Percentiles rank a stretch among this genome's conserved stretches.
These are phyloP conservation scores for Temnothorax longispinosus DNA, from an alignment of 1,140 invertebrate genomes.

Conservation along the genomic window DNA sequence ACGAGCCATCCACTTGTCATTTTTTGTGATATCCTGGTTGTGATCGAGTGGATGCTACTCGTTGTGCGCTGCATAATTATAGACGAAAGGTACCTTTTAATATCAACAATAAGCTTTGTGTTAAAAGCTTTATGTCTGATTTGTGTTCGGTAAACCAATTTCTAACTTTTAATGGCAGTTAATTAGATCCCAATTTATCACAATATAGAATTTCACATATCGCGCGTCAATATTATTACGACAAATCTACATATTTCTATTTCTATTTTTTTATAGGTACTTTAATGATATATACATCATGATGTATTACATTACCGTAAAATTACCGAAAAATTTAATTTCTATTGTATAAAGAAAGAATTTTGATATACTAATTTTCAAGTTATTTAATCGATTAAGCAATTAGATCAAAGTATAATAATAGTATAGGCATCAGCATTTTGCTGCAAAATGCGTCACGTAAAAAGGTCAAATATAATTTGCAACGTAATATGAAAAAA, in stretches of 20 bases:
- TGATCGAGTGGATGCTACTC: conserved; percentile 3
- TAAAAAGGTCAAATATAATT: conserved; percentile 23
- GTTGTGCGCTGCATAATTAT: neutral
- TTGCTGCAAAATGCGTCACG: neutral
- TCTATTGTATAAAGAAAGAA: neutral
- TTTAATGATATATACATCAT: neutral
- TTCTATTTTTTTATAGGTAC: neutral
- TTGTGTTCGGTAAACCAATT: neutral
- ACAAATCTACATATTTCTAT: neutral
- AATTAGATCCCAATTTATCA: neutral
- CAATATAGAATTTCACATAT: neutral
- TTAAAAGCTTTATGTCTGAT: neutral
- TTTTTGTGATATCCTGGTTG: neutral
- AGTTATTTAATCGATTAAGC: neutral
- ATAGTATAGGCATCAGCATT: neutral
- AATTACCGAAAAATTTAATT: neutral
- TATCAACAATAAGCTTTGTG: neutral
- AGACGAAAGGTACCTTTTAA: conserved; percentile 21
- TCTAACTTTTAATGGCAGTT: neutral
- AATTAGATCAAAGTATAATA: neutral
- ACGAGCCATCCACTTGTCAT: neutral
- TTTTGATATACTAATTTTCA: neutral
- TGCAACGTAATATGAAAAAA: neutral
- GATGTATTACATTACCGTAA: neutral
- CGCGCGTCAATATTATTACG: neutral